phyloP scores from a whole-genome alignment of 2,113 vertebrate species.

The Potamarius usumacintae region DNA sequence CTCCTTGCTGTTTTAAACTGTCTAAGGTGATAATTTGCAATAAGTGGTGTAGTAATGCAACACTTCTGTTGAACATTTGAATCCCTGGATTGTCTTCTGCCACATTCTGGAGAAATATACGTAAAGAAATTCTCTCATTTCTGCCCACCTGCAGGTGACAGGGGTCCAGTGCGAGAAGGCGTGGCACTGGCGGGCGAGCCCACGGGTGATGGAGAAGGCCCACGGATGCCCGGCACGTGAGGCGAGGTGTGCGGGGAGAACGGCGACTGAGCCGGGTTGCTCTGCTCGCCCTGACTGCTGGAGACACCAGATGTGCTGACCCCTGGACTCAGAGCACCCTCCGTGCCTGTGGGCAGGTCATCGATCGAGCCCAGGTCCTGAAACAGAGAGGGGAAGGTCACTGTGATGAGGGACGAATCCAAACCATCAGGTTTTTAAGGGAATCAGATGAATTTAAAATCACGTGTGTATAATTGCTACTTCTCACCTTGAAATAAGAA shows the following conservation, averaged over 20 bases:
- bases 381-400: background rate
- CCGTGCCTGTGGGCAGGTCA: slow-evolving; percentile 93
- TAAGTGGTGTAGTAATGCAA: no score
- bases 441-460: background rate
- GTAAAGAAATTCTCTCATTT: background rate
- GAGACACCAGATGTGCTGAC: slow-evolving; percentile 98
- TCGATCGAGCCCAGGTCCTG: slow-evolving; percentile 98
- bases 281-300: slow-evolving; percentile 98
- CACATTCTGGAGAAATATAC: background rate
- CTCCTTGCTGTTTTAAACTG: no score
- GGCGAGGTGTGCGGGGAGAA: slow-evolving; percentile 98
- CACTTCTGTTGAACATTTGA: no score
- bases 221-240: slow-evolving; percentile 92
- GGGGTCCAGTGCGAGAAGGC: slow-evolving; percentile 89
- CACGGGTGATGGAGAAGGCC: slow-evolving; percentile 95
- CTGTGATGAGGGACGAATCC: background rate
- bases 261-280: slow-evolving; percentile 97
- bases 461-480: background rate
- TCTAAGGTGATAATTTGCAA: no score
- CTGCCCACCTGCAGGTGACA: slow-evolving; percentile 87
- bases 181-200: slow-evolving; percentile 94
- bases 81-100: no score
- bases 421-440: background rate
- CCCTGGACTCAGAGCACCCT: slow-evolving; percentile 95
- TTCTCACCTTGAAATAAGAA: background rate